phyloP scores from a whole-genome alignment of 2,113 vertebrate genomes.

The Amphilophus citrinellus region DNA sequence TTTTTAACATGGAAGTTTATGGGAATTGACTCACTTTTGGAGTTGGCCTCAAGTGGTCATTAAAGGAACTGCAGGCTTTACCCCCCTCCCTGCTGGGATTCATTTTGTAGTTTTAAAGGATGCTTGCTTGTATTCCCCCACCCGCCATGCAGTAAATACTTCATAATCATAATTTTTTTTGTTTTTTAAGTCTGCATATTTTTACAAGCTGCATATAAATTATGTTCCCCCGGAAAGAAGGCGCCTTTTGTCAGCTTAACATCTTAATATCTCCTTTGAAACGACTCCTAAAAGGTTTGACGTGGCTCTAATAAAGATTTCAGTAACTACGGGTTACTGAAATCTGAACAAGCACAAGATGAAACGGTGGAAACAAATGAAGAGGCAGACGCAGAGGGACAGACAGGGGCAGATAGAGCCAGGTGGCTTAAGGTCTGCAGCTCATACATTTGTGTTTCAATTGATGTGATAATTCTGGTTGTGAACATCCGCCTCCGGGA shows the following conservation, averaged over 20 bases:
- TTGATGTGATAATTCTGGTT: constrained; percentile 75
- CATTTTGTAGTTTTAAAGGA: rapidly evolving
- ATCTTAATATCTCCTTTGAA: neutral
- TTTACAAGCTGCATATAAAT: neutral
- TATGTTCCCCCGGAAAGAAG: neutral
- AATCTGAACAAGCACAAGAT: neutral
- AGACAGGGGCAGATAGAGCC: constrained; percentile 6
- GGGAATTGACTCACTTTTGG: rapidly evolving
- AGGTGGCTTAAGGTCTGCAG: constrained; percentile 48
- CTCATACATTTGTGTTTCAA: constrained; percentile 54
- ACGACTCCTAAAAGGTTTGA: neutral
- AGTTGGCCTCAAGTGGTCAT: neutral
- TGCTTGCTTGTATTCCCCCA: neutral
- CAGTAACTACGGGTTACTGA: neutral
- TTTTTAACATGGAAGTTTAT: neutral
- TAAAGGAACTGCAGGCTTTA: neutral
- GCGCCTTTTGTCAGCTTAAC: neutral
- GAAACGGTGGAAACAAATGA: constrained; percentile 9
- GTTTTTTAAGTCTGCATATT: neutral
- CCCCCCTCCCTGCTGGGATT: neutral
- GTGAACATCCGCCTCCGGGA: constrained; percentile 61
- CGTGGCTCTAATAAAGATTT: neutral
- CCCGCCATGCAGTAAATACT: too few relatives aligned
- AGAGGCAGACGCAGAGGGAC: constrained; percentile 1
- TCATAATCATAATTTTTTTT: neutral